Evolutionary conservation across 2,888 invertebrate genomes (phyloP).

Genomic region (Vanessa cardui): DNA sequence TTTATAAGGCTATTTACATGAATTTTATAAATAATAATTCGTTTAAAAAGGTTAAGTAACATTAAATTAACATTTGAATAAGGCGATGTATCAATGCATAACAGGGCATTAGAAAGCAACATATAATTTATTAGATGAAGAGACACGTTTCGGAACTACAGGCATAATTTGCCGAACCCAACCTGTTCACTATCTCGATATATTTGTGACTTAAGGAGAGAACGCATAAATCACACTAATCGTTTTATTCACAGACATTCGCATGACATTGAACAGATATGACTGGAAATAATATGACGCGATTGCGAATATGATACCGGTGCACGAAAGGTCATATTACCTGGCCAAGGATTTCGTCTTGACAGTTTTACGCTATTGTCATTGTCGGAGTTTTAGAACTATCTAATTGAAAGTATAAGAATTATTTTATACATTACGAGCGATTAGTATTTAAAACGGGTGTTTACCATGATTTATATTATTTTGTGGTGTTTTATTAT

Average conservation of each 20-base stretch:
- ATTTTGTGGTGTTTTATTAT: no score
- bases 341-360: conserved; percentile 9
- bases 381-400: background rate
- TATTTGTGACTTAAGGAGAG: conserved; percentile 33
- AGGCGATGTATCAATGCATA: conserved; percentile 43
- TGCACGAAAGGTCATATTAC: conserved; percentile 1
- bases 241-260: conserved; percentile 8
- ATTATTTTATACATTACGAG: no score
- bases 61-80: conserved; percentile 27
- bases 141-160: conserved; percentile 61
- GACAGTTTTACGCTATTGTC: background rate
- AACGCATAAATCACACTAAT: conserved; percentile 18
- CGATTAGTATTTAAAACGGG: no score
- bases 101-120: conserved; percentile 67
- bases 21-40: conserved; percentile 14
- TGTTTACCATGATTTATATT: no score
- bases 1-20: conserved; percentile 27
- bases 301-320: conserved; percentile 18
- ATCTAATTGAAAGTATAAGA: background rate
- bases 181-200: conserved; percentile 60
- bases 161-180: conserved; percentile 62
- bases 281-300: conserved; percentile 12
- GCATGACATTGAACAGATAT: conserved; percentile 23
- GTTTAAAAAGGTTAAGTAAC: conserved; percentile 28
- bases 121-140: conserved; percentile 71